Evolutionary conservation across 2,113 vertebrate genomes (phyloP).

Genomic region (Chelonoidis abingdonii): DNA sequence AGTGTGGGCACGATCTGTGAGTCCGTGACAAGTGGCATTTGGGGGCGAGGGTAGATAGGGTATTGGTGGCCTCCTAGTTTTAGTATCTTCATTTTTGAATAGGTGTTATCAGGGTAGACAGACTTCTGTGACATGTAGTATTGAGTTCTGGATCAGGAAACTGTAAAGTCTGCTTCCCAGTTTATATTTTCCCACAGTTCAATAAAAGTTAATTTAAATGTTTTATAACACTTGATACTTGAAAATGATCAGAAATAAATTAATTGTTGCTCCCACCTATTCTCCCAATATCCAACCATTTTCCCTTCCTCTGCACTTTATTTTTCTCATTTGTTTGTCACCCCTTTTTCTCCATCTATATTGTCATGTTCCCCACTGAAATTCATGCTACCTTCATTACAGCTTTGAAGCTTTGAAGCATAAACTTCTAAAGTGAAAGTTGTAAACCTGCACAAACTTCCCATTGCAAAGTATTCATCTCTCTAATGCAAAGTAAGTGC

Average conservation of each 20-base stretch:
- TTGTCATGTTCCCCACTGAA: not conserved
- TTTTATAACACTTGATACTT: not conserved
- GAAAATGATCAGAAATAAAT: not conserved
- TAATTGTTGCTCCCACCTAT: not conserved
- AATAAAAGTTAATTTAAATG: not conserved
- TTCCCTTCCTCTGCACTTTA: not conserved
- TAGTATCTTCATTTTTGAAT: not conserved
- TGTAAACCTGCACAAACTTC: rapidly evolving
- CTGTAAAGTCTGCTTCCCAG: not conserved
- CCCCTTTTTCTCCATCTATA: not conserved
- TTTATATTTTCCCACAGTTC: not conserved
- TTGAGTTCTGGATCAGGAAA: not conserved
- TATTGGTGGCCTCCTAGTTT: not conserved
- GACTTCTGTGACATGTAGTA: not conserved
- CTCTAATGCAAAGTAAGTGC: not conserved
- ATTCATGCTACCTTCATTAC: not conserved
- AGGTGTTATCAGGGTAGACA: not conserved
- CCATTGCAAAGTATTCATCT: not conserved
- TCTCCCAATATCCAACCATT: not conserved
- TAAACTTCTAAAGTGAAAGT: not conserved
- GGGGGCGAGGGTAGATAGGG: not conserved
- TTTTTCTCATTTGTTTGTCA: not conserved
- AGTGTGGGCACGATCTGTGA: too few species aligned
- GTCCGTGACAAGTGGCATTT: too few species aligned
- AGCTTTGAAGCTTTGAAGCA: rapidly evolving